Base-by-base conservation (phyloP, 2,888 invertebrate genomes). In the Microchrysa polita region DNA sequence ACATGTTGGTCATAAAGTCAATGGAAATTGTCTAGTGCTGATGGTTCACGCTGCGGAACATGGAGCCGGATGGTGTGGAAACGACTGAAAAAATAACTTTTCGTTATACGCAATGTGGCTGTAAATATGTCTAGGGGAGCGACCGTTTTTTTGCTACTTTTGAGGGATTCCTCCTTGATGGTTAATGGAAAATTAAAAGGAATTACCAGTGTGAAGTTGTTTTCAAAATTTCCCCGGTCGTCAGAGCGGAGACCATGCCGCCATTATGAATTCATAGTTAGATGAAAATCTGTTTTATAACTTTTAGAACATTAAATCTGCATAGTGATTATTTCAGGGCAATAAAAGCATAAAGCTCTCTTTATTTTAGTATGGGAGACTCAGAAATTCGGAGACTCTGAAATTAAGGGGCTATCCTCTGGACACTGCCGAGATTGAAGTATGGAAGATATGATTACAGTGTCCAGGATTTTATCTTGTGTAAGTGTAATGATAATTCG, bases 201-300 rank as follows among this genome's bases (percentile, higher is more conserved):
- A 34, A 40, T 34, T 27, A 61, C 40, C 34, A 40, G 18, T 61
- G 61, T 23, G 61, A 61, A 61, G 61, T 61, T 61, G 61, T 61
- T 61, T 61, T 40, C 61, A 27, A 61, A 61, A 40, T 16, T n/a
- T 23, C 10, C 16, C 61, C 2, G 16, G 5, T 61, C n/a, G n/a
- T n/a, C n/a, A 40, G 40, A 40, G 22, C 40, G n/a, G n/a, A n/a
- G n/a, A n/a, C n/a, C 40, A 40, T 16, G 59, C 10, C 48, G 48
- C 48, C 48, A n/a, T 48, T 40, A 40, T 40, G n/a, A 61, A 18
- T 61, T 40, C 9, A 61, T 61, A 10, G 16, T n/a, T n/a, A n/a
- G 23, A 61, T 61, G 61, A n/a, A 61, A 34, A 34, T 61, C 40
- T 16, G 40, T 61, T 61, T 61, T 61, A 61, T 27, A 61, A 61